Percentiles rank a stretch among this genome's conserved stretches.
These are phyloP conservation scores for Linepithema humile DNA, from an alignment of 1,140 invertebrate genomes.

Conservation along the genomic window DNA sequence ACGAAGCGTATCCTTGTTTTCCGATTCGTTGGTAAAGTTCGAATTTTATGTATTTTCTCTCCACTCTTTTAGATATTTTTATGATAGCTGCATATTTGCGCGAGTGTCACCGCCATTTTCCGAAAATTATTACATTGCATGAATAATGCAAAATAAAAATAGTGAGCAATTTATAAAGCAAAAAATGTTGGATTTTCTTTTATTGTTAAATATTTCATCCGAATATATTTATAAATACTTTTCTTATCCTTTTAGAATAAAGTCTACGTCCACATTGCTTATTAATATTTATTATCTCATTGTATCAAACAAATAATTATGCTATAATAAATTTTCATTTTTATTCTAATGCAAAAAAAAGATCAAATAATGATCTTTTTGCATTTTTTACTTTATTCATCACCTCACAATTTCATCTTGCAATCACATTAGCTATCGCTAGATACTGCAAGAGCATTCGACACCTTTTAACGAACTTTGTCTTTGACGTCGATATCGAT, in stretches of 20 bases:
- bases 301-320: background rate
- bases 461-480: background rate
- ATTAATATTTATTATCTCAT: background rate
- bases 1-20: conserved; percentile 56
- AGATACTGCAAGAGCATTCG: background rate
- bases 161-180: conserved; percentile 7
- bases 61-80: background rate
- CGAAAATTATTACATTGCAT: conserved; percentile 1
- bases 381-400: background rate
- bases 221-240: conserved; percentile 29
- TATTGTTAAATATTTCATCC: conserved; percentile 5
- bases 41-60: conserved; percentile 48
- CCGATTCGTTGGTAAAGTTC: conserved; percentile 60
- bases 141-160: conserved; percentile 8
- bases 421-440: background rate
- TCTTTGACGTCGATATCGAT: conserved; percentile 23
- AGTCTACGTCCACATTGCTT: background rate
- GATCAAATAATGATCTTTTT: too few relatives aligned
- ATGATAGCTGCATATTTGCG: conserved; percentile 6
- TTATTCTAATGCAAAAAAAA: background rate
- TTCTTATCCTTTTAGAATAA: background rate
- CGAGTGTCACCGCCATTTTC: conserved; percentile 25
- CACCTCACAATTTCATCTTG: background rate
- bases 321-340: background rate
- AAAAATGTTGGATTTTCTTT: conserved; percentile 2